Evolutionary conservation across 2,797 vertebrate genomes (phyloP), one percentile per base, ranked within the genome.

Genomic region (Pangasius mekongensis): DNA sequence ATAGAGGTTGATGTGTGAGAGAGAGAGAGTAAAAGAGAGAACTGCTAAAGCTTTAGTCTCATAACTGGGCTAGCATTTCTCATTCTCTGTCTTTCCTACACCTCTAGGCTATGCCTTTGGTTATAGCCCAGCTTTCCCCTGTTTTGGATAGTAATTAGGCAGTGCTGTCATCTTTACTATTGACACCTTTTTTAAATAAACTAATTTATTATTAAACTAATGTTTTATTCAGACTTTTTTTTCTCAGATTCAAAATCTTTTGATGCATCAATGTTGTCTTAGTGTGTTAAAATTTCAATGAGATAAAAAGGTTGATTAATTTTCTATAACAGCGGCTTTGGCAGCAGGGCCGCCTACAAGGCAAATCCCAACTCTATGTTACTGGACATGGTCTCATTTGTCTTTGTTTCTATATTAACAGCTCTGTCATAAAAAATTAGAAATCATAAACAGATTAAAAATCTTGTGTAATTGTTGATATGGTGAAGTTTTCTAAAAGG

Each of bases 101-200:
- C 80, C 56, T 82, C 80, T 43, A 60, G 56, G 80, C 56, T 16
- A 62, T 81, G 78, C 78, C 56, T 43, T 82, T 27, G 22, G 80
- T 62, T 82, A 82, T 62, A 60, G 56, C 22, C 22, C 56, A 27
- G 56, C 54, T 6, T 81, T 81, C 33, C 0, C 16, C n/a, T 56
- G 52, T 20, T 80, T 36, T 36, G 77, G 52, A 58, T 36, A 36
- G 77, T 58, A 81, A 81, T 81, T 56, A 58, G 30, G 18, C 30
- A 36, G 30, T 58, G 20, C 74, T 77, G 47, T 52, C 47, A 77
- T 76, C 43, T 76, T 5, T 14, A 10, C 49, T 54, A 30, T 30
- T n/a, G 49, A 36, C 77, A 36, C 77, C 1, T 24, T 58, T 78
- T 54, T 52, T 16, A 76, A 6, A 54, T 8, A 56, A 78, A 78